phyloP scores from a whole-genome alignment of 1,140 invertebrate genomes.

The Trachymyrmex cornetzi region DNA sequence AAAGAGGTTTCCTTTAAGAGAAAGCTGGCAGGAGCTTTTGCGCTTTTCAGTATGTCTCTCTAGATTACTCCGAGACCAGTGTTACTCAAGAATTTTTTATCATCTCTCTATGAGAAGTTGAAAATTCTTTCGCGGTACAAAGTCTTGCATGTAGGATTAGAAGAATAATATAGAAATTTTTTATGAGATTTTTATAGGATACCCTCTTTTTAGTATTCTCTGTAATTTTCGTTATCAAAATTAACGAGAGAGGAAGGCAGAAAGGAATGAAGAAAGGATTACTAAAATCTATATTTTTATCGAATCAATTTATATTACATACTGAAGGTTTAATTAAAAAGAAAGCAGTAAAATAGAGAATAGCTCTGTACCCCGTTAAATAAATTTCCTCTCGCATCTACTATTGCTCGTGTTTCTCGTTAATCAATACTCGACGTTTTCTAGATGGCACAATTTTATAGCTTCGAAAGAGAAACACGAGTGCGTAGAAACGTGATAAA shows the following conservation, averaged over 20 bases:
- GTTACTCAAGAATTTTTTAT: constrained; percentile 22
- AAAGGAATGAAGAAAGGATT: not conserved
- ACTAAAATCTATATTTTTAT: constrained; percentile 11
- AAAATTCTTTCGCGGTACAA: not conserved
- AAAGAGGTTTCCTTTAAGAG: not conserved
- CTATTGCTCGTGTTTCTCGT: constrained; percentile 25
- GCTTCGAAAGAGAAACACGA: constrained; percentile 22
- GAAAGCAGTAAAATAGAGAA: not conserved
- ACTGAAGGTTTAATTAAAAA: not conserved
- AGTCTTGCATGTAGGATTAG: not conserved
- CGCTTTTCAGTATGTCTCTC: not conserved
- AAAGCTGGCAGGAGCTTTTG: not conserved
- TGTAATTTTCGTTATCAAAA: constrained; percentile 10
- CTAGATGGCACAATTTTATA: constrained; percentile 36
- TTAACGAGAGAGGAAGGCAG: not conserved
- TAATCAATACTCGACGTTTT: constrained; percentile 30
- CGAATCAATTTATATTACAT: constrained; percentile 6
- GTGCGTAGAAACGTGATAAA: constrained; percentile 14
- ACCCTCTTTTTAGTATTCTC: not conserved
- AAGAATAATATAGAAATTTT: not conserved
- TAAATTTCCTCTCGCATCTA: constrained; percentile 5
- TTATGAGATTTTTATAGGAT: not conserved
- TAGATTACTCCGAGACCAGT: not conserved
- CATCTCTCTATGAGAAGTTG: not conserved
- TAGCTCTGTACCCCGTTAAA: constrained; percentile 13